Base-by-base conservation (phyloP, 2,113 vertebrate genomes). In the Fregata magnificens region DNA sequence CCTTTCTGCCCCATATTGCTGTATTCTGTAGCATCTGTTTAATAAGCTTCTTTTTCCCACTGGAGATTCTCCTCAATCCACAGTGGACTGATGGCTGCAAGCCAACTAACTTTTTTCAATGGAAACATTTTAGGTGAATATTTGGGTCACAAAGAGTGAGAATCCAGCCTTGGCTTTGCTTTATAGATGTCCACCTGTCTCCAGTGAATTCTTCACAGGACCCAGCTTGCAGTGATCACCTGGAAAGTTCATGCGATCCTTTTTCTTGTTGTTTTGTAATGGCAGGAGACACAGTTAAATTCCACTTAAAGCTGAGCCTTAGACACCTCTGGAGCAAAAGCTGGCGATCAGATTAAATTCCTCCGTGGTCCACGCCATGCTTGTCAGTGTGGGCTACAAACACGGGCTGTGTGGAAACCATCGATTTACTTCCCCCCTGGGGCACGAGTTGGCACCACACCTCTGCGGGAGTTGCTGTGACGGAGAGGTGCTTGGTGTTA, bases 21-120 rank as follows among this genome's bases (percentile, higher is more conserved):
- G 18, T 70, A 74, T 90, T 93, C 72, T 82, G 56, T 78, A 91
- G 65, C 94, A 96, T 95, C 94, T 97, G 92, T 93, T 95, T 93
- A 97, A 93, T 95, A 96, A 95, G 25, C 52, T 92, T 42, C 38
- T 67, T 91, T 84, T 71, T 93, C 94, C 80, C 97, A 78, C 67
- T 82, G 82, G 94, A 95, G 34, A 88, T 74, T 52, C 65, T 76
- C 44, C 38, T 79, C 72, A 95, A 86, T 79, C 28, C 96, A 69
- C 88, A 65, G 79, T 29, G 80, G 82, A 49, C 52, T 50, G 55
- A 86, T 63, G 90, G 83, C 50, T 81, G 62, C 65, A 89, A 96
- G 69, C 69, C 83, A 88, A 63, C 42, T 67, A 45, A 31, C 47
- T 84, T 88, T 76, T 90, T 93, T 36, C 16, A 59, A 88, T 74